Base-by-base conservation (phyloP, 2,888 invertebrate species). In the Apamea monoglypha region DNA sequence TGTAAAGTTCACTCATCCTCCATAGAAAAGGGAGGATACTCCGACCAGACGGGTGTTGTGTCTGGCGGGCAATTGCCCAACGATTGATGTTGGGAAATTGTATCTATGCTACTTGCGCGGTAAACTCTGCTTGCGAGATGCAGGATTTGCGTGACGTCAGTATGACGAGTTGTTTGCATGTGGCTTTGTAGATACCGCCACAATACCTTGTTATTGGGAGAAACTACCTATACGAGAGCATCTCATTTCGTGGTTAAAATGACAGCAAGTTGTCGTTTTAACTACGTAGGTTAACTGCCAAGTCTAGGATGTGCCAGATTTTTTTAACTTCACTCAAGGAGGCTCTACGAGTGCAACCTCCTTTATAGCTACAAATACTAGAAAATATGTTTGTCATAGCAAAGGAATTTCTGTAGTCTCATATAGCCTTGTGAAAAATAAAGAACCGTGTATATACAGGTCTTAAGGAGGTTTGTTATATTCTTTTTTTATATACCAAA, bases 401-500 rank as follows among this genome's bases (percentile, higher is more conserved):
- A n/a, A 59, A 84, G 50, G 79, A 70, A 81, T 81, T 84, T 44
- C 5, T 78, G 56, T 78, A 32, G 40, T 69, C 44, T 29, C 36
- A 47, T 10, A 76, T 8, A 66, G 56, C 66, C 66, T 82, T 82
- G 75, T 47, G n/a, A 16, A 63, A 50, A 16, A 66, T 21, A 21
- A 61, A 73, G n/a, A 32, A 14, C 40, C 12, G 21, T 14, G 2
- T 16, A 12, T 64, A n/a, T 6, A 16, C 1, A 73, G 10, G n/a
- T 12, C 47, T 47, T 66, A 50, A 21, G 4, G 40, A 67, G 18
- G 12, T 74, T 5, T 25, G 0, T 14, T 25, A 59, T 29, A 78
- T 56, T 5, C 8, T 14, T 21, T 32, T 32, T 63, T 56, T 36
- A 44, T 32, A 44, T 56, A 16, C 4, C 2, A 7, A 18, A 76